These are phyloP conservation scores for Portevinia maculata DNA, from an alignment of 2,888 invertebrate genomes.

Conservation along the genomic window DNA sequence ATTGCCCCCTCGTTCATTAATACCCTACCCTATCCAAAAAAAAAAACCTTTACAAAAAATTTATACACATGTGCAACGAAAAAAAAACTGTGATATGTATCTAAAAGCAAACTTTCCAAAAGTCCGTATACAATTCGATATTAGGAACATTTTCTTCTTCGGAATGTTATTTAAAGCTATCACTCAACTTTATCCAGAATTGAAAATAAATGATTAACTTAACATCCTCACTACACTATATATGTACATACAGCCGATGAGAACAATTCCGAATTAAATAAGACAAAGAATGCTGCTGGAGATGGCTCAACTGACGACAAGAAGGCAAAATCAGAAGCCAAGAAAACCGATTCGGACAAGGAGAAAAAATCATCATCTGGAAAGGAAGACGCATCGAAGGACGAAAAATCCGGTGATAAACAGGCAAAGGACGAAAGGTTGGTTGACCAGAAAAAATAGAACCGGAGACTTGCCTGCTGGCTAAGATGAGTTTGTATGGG, in stretches of 20 bases:
- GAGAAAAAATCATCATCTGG: constrained; percentile 76
- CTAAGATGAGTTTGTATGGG: constrained; percentile 27
- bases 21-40: constrained; percentile 4
- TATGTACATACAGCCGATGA: constrained; percentile 66
- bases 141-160: constrained; percentile 32
- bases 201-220: constrained; percentile 53
- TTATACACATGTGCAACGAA: constrained; percentile 31
- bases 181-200: constrained; percentile 54
- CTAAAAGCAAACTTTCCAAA: constrained; percentile 4
- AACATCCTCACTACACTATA: constrained; percentile 59
- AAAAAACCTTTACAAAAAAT: constrained; percentile 23
- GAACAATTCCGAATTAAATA: constrained; percentile 54
- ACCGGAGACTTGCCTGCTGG: constrained; percentile 22
- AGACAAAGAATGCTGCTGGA: constrained; percentile 70
- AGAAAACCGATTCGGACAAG: constrained; percentile 72
- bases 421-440: constrained; percentile 85
- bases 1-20: neutral
- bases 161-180: constrained; percentile 32
- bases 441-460: constrained; percentile 78
- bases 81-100: constrained; percentile 32
- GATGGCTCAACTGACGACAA: constrained; percentile 58
- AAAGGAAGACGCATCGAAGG: constrained; percentile 79
- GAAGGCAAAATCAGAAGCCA: constrained; percentile 58
- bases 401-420: constrained; percentile 83
- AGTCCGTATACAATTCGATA: constrained; percentile 17